Evolutionary conservation across 37 sponge, comb jelly and placozoan genomes (phyloP), one percentile per base, ranked within the genome.

Genomic region (Chondrilla cf. caribensis): DNA sequence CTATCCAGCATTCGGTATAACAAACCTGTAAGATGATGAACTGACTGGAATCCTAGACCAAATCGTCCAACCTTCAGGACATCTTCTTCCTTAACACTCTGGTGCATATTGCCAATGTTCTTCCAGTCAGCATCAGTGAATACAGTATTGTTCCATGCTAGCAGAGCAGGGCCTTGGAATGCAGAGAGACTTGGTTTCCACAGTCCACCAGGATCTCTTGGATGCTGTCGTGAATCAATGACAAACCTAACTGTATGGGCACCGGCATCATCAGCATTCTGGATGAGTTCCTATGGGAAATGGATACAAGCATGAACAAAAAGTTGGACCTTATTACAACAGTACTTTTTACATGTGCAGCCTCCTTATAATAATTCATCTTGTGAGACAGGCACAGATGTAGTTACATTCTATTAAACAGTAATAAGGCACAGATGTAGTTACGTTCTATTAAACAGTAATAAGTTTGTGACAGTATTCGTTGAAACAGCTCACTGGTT

Each of bases 251-350:
- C 87, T 66, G 22, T 57, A 22, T 44, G 83, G 0, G 93, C 93
- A 38, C 85, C 90, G 66, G 93, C 93, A 83, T 93, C 93, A 81
- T 92, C 93, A 60, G 93, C 93, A 83, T 92, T 92, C 62, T 92
- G 93, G 36, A 92, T 86, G 51, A 92, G 68, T 81, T 92, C 92
- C 92, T 85, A 40, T 85, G 26, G 59, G 47, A 1, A 28, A 19
- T 58, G 36, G 41, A 21, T 26, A 83, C 7, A 29, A n/a, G n/a
- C n/a, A n/a, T n/a, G n/a, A n/a, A n/a, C n/a, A n/a, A n/a, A n/a
- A n/a, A n/a, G n/a, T n/a, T n/a, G n/a, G n/a, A n/a, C n/a, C n/a
- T n/a, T n/a, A n/a, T n/a, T n/a, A n/a, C n/a, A n/a, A n/a, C n/a
- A n/a, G n/a, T n/a, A n/a, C n/a, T n/a, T n/a, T n/a, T n/a, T n/a